A percentile compares a stretch with the other conserved stretches of the same genome.
Evolutionary conservation across 2,113 vertebrate species (phyloP).

Genomic region (Hypocryptadius cinnamomeus): DNA sequence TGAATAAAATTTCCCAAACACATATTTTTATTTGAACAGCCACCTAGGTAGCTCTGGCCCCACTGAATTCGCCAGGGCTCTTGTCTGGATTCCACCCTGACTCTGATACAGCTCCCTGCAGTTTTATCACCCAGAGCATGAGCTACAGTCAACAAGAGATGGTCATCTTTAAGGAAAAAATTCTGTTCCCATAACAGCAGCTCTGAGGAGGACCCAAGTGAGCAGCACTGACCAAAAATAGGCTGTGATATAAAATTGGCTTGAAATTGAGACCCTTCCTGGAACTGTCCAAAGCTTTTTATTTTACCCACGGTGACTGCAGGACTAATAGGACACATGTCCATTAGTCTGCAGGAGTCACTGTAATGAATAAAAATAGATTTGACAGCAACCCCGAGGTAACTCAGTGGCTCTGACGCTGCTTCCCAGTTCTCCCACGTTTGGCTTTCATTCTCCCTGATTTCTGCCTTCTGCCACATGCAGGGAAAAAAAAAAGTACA

Average conservation of each 20-base stretch:
- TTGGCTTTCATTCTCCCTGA: background rate
- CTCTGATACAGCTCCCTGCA: background rate
- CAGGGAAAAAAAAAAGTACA: background rate
- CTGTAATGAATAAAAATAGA: background rate
- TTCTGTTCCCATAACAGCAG: background rate
- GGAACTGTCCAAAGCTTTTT: constrained; percentile 21
- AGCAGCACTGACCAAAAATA: background rate
- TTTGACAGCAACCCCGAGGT: constrained; percentile 41
- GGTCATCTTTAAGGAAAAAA: background rate
- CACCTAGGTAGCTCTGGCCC: background rate
- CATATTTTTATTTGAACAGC: background rate
- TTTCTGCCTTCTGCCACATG: background rate
- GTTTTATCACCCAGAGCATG: background rate
- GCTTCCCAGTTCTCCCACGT: background rate
- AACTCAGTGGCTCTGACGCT: constrained; percentile 7
- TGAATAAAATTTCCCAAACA: background rate
- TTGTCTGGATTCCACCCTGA: background rate
- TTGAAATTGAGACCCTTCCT: background rate
- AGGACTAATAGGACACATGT: background rate
- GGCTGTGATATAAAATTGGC: background rate
- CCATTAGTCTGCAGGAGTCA: background rate
- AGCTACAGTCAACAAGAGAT: background rate
- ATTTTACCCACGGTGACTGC: background rate
- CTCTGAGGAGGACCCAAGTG: background rate
- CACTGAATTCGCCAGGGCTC: rapidly evolving